Conservation (phyloP, 1,140 invertebrate genomes). For the Leptinotarsa defecta region DNA sequence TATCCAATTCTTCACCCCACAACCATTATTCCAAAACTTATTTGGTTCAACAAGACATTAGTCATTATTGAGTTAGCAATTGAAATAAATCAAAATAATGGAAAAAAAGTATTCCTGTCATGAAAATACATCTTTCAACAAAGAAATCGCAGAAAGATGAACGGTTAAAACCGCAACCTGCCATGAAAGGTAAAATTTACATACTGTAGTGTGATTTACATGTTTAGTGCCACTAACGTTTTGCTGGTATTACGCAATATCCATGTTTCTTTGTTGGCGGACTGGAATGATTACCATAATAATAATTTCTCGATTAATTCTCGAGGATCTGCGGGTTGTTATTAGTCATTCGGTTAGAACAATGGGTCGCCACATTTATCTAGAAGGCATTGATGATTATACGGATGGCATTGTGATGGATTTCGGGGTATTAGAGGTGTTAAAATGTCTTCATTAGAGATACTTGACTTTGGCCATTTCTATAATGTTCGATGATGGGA, state of each 20-base stretch:
- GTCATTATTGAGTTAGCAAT: no score
- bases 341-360: neutral
- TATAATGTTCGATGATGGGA: neutral
- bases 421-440: conserved; percentile 22
- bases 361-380: conserved; percentile 12
- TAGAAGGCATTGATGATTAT: conserved; percentile 28
- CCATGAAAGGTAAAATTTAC: conserved; percentile 19
- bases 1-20: no score
- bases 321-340: neutral
- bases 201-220: conserved; percentile 26
- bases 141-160: neutral
- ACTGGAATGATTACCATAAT: conserved; percentile 16
- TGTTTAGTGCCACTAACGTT: conserved; percentile 18
- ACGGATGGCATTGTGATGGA: conserved; percentile 21
- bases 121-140: no score
- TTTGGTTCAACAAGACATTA: no score
- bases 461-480: neutral
- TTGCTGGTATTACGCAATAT: conserved; percentile 9
- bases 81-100: no score
- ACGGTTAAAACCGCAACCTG: neutral
- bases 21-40: no score
- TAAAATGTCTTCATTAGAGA: conserved; percentile 28
- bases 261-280: conserved; percentile 14
- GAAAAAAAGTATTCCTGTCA: no score
- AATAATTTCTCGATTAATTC: conserved; percentile 19